Conservation (phyloP, 2,113 vertebrate species). For the Scytalopus superciliaris region DNA sequence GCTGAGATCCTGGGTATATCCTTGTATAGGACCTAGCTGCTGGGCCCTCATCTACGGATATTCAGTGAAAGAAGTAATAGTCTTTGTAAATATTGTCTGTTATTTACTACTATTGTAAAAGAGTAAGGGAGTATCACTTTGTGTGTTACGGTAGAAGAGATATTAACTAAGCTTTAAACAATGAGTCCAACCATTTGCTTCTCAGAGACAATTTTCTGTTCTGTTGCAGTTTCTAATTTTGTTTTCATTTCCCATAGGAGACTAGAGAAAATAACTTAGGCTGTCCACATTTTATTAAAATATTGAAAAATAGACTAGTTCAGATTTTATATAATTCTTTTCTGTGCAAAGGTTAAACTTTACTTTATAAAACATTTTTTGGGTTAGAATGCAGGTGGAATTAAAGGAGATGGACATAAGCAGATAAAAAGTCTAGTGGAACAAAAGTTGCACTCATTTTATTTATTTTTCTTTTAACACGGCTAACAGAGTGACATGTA, state of each 20-base stretch:
- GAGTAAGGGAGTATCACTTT: neutral
- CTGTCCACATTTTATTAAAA: neutral
- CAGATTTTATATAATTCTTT: neutral
- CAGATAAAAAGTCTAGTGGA: neutral
- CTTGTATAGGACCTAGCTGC: neutral
- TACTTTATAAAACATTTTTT: neutral
- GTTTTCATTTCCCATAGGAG: neutral
- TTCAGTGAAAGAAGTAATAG: neutral
- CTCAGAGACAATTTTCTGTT: neutral
- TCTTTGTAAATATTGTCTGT: rapidly evolving
- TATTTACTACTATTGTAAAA: neutral
- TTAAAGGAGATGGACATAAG: neutral
- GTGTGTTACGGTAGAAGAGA: neutral
- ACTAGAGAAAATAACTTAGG: neutral
- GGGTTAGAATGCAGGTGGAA: neutral
- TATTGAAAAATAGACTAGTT: neutral
- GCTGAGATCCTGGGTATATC: rapidly evolving
- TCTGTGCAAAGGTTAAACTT: neutral
- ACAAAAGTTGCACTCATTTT: neutral
- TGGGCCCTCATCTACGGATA: neutral
- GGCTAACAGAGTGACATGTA: neutral
- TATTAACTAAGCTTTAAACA: neutral
- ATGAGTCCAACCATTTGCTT: neutral
- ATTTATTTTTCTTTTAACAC: neutral
- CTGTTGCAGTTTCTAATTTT: neutral